Percentiles rank a stretch among this genome's conserved stretches.
Conservation (phyloP, 2,888 invertebrate species). For the Eubasilissa splendida region DNA sequence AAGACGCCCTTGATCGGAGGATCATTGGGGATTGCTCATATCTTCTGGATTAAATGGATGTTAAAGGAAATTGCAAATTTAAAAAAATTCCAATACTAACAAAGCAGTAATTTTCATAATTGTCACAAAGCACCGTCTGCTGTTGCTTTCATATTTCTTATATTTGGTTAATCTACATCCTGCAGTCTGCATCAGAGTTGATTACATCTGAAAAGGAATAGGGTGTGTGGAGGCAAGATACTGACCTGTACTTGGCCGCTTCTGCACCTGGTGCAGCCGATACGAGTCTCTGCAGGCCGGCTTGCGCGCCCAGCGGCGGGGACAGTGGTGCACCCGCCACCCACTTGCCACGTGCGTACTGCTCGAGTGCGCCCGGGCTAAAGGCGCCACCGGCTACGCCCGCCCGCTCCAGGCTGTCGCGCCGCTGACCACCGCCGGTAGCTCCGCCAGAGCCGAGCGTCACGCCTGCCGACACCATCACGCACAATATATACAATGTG, state of each 20-base stretch:
- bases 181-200: not conserved
- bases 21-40: too few species aligned
- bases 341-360: conserved; percentile 64
- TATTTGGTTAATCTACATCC: too few species aligned
- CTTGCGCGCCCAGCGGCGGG: conserved; percentile 80
- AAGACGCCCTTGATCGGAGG: too few species aligned
- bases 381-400: conserved; percentile 62
- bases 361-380: conserved; percentile 70
- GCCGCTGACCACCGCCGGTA: conserved; percentile 64
- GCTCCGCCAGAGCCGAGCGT: conserved; percentile 35
- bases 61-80: too few species aligned
- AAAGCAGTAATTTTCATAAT: too few species aligned
- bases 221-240: conserved; percentile 49
- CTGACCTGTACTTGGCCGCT: conserved; percentile 81
- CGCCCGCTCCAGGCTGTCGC: conserved; percentile 73
- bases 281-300: conserved; percentile 74
- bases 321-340: conserved; percentile 73
- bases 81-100: too few species aligned
- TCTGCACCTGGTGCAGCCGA: conserved; percentile 92
- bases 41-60: too few species aligned
- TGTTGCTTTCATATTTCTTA: too few species aligned
- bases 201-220: not conserved
- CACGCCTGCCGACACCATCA: conserved; percentile 62
- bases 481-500: conserved; percentile 35
- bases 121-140: too few species aligned